Conservation (phyloP, 1,140 invertebrate species). For the Pachypeltis micranthus region DNA sequence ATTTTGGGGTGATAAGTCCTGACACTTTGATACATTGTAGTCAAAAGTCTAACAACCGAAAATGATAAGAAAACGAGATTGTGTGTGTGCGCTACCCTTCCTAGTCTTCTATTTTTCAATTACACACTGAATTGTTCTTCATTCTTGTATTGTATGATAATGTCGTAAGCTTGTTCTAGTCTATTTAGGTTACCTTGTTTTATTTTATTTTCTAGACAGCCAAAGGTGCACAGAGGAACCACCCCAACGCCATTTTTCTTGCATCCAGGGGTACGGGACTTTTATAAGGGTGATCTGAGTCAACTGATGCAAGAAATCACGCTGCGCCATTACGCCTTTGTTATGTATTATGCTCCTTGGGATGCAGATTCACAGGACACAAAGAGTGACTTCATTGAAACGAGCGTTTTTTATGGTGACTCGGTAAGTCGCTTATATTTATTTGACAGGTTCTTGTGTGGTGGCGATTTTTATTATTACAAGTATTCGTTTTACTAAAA, state of each 20-base stretch:
- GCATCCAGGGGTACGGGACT: conserved; percentile 47
- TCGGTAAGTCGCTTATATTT: no score
- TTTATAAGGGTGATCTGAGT: conserved; percentile 55
- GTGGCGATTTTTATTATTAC: no score
- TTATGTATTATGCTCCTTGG: conserved; percentile 86
- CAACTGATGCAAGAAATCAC: conserved; percentile 46
- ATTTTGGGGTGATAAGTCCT: no score
- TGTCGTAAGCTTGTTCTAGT: neutral
- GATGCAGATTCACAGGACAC: conserved; percentile 64
- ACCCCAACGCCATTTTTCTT: conserved; percentile 55
- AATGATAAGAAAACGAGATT: no score
- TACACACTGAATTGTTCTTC: neutral
- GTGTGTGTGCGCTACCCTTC: neutral
- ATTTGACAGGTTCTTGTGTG: no score
- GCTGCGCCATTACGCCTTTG: conserved; percentile 55
- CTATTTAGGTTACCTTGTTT: neutral
- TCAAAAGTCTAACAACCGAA: no score
- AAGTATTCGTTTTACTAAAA: no score
- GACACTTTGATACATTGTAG: no score
- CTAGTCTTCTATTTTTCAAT: neutral
- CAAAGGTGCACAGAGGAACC: conserved; percentile 52
- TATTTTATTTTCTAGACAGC: conserved; percentile 42
- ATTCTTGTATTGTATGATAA: neutral
- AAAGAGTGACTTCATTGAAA: conserved; percentile 56
- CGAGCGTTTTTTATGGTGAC: conserved; percentile 54